phyloP scores from a whole-genome alignment of 2,113 vertebrate species.

The Nanger granti region DNA sequence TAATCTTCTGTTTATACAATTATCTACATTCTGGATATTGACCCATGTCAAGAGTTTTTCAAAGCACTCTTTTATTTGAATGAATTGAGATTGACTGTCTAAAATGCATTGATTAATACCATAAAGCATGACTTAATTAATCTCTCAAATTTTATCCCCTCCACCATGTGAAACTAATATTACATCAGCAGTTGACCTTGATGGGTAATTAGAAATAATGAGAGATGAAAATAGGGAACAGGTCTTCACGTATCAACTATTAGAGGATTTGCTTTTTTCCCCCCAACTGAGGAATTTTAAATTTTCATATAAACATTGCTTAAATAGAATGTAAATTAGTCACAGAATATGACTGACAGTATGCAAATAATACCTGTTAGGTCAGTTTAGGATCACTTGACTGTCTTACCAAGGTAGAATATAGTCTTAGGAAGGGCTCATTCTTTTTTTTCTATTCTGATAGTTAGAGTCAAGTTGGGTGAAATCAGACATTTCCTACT shows the following conservation, averaged over 20 bases:
- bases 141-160: not conserved
- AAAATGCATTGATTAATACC: not conserved
- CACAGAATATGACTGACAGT: not conserved
- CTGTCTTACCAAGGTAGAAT: not conserved
- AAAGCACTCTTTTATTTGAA: not conserved
- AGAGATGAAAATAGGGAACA: not conserved
- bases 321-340: constrained; percentile 14
- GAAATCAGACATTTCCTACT: constrained; percentile 19
- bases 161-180: not conserved
- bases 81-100: not conserved
- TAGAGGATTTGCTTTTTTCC: not conserved
- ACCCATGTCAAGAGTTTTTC: not conserved
- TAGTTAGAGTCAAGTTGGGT: not conserved
- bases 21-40: not conserved
- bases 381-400: not conserved
- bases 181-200: not conserved
- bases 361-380: constrained; percentile 35
- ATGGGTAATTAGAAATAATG: not conserved
- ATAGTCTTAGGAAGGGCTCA: fast-evolving
- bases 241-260: not conserved
- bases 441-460: constrained; percentile 2
- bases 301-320: constrained; percentile 38
- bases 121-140: not conserved
- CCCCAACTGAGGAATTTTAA: not conserved
- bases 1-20: not conserved